These are phyloP conservation scores for Sylvilagus floridanus DNA, from an alignment of 2,797 vertebrate genomes.

Conservation along the genomic window DNA sequence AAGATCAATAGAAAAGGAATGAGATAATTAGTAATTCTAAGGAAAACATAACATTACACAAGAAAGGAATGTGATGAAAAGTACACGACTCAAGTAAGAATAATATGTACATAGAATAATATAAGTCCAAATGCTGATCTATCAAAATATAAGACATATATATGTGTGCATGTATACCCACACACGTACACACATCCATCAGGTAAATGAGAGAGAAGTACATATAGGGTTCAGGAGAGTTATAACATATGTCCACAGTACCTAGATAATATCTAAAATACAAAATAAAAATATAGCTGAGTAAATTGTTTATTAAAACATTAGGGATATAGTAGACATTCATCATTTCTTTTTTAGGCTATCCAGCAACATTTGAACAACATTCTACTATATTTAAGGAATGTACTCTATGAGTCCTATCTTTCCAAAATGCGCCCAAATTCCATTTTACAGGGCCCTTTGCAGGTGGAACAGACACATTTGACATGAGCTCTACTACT, in stretches of 20 bases:
- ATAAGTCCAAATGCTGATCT: background rate
- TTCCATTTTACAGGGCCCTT: no score
- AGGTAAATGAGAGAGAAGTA: background rate
- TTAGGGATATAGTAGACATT: background rate
- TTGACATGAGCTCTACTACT: no score
- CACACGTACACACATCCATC: no score
- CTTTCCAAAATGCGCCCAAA: background rate
- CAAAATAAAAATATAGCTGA: background rate
- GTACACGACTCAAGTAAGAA: background rate
- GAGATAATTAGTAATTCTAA: background rate
- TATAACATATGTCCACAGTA: background rate
- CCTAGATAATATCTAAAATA: background rate
- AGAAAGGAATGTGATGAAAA: background rate
- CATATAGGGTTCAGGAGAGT: background rate
- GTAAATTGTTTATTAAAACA: background rate
- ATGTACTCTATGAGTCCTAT: background rate
- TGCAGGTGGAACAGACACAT: no score
- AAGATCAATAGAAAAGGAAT: background rate
- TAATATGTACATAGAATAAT: background rate
- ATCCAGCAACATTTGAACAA: background rate
- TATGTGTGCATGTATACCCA: background rate
- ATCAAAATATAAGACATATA: background rate
- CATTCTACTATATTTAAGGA: background rate
- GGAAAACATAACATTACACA: background rate
- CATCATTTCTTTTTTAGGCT: background rate